These are phyloP conservation scores for Microctenopoma stevenorrisi DNA, from an alignment of 2,797 vertebrate genomes.

Conservation along the genomic window DNA sequence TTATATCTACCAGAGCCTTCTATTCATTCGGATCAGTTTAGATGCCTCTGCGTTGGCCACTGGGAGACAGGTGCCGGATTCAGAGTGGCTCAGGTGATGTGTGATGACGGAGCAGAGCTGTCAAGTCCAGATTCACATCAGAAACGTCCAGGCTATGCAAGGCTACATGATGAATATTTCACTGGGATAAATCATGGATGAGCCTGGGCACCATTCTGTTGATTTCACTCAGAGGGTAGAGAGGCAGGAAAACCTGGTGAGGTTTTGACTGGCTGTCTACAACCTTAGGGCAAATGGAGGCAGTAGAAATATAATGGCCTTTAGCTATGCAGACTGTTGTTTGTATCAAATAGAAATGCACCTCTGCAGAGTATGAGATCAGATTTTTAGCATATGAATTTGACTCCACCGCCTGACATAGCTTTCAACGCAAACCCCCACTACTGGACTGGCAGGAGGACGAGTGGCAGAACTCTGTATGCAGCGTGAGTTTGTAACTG, in stretches of 20 bases:
- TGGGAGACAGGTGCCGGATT: conserved; percentile 76
- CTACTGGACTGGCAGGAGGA: conserved; percentile 49
- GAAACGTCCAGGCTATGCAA: conserved; percentile 73
- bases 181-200: conserved; percentile 84
- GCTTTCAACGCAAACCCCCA: conserved; percentile 53
- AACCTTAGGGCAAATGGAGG: conserved; percentile 80
- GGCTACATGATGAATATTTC: conserved; percentile 84
- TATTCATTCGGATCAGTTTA: conserved; percentile 77
- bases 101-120: conserved; percentile 79
- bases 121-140: conserved; percentile 79
- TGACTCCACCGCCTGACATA: conserved; percentile 66
- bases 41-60: conserved; percentile 65
- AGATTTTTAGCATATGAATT: conserved; percentile 72
- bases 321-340: conserved; percentile 82
- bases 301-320: conserved; percentile 82
- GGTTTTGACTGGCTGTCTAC: conserved; percentile 80
- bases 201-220: conserved; percentile 80
- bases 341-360: conserved; percentile 80
- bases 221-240: conserved; percentile 80
- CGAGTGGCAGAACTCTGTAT: conserved; percentile 31
- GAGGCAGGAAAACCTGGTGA: conserved; percentile 72
- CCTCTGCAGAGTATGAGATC: conserved; percentile 68
- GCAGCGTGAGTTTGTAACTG: conserved; percentile 34
- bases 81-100: conserved; percentile 73
- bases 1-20: conserved; percentile 71